A percentile compares a stretch with the other conserved stretches of the same genome.
Conservation (phyloP, 2,888 invertebrate species). For the Caenorhabditis sinica region DNA sequence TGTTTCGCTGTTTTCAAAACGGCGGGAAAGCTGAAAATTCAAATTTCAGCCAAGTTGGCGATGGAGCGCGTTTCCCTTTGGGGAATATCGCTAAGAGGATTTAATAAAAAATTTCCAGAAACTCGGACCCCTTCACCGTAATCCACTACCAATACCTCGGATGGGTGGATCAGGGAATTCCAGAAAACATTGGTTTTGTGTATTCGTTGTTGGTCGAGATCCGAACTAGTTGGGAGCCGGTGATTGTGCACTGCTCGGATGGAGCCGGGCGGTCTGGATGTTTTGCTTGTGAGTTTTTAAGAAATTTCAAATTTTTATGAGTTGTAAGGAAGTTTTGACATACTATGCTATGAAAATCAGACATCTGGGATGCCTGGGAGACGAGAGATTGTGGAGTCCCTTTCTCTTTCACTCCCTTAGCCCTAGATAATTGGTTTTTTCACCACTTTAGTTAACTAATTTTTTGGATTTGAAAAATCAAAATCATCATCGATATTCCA, state of each 20-base stretch:
- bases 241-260: conserved; percentile 2
- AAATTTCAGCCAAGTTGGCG: too few species aligned
- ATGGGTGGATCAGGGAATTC: neutral
- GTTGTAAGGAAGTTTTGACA: neutral
- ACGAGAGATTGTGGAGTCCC: neutral
- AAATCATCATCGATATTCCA: neutral
- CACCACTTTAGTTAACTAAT: too few species aligned
- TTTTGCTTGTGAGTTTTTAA: conserved; percentile 5
- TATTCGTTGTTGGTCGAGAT: neutral
- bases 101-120: neutral
- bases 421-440: too few species aligned
- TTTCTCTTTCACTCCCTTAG: too few species aligned
- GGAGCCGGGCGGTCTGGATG: neutral
- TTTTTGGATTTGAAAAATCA: too few species aligned
- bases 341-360: neutral
- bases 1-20: too few species aligned
- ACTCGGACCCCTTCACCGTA: neutral
- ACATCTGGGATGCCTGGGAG: too few species aligned
- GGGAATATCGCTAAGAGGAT: too few species aligned
- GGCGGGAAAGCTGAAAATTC: too few species aligned
- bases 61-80: too few species aligned
- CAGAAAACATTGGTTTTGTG: neutral
- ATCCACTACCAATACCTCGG: neutral
- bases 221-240: neutral
- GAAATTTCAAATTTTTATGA: neutral